Percentiles rank a stretch among this genome's conserved stretches.
phyloP scores from a whole-genome alignment of 1,140 invertebrate species.

The Eupristina koningsbergeri region DNA sequence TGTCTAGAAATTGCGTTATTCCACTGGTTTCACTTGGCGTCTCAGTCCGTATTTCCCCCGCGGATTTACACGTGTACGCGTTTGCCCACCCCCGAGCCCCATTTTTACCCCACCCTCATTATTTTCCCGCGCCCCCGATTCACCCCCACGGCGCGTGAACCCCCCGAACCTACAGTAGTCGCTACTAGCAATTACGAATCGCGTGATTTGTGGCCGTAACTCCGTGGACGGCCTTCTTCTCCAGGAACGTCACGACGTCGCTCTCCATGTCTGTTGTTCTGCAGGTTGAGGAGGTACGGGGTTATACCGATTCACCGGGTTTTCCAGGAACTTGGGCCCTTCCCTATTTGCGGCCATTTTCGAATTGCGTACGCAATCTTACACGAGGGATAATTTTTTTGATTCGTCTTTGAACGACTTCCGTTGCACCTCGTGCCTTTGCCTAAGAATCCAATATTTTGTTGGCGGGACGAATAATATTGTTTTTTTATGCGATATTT shows the following conservation, averaged over 20 bases:
- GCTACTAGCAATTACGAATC: conserved; percentile 69
- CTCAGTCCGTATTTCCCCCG: conserved; percentile 2
- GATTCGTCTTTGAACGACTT: background rate
- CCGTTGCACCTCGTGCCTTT: no score
- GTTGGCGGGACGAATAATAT: no score
- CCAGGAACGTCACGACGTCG: conserved; percentile 66
- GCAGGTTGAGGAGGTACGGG: conserved; percentile 13
- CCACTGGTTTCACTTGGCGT: background rate
- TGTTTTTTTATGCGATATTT: no score
- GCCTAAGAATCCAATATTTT: no score
- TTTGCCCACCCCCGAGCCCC: background rate
- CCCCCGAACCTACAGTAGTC: conserved; percentile 50
- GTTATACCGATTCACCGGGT: background rate
- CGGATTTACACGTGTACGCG: background rate
- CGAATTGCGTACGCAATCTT: background rate
- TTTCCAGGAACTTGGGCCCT: background rate
- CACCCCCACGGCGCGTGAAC: background rate
- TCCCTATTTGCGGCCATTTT: background rate
- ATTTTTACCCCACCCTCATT: background rate
- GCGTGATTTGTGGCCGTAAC: conserved; percentile 69
- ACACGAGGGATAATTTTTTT: background rate
- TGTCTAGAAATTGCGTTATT: conserved; percentile 6
- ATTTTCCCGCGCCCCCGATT: background rate
- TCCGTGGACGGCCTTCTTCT: conserved; percentile 52
- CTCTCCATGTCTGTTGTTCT: background rate